A percentile compares a stretch with the other conserved stretches of the same genome.
These are phyloP conservation scores for Argyrosomus regius DNA, from an alignment of 2,797 vertebrate species.

Conservation along the genomic window DNA sequence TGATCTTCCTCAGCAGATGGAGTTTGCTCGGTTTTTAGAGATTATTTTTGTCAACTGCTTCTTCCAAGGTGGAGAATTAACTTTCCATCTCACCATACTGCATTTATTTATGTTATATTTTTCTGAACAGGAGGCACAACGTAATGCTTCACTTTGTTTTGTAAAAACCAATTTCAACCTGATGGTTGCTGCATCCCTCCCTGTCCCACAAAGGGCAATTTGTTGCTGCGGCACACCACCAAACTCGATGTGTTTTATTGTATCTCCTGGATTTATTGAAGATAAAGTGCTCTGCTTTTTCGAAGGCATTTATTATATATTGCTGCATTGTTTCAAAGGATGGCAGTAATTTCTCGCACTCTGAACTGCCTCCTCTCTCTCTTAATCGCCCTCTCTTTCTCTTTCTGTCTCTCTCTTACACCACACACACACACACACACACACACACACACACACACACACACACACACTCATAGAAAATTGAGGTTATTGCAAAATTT, in stretches of 20 bases:
- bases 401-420: slow-evolving; percentile 4
- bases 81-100: neutral
- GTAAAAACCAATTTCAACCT: slow-evolving; percentile 28
- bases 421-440: neutral
- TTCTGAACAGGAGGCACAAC: neutral
- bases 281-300: slow-evolving; percentile 26
- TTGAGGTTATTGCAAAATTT: slow-evolving; percentile 55
- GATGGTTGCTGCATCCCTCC: neutral
- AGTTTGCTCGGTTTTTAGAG: neutral
- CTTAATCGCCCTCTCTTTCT: slow-evolving; percentile 51
- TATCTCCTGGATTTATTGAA: slow-evolving; percentile 41
- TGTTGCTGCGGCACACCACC: slow-evolving; percentile 28
- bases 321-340: slow-evolving; percentile 57
- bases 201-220: slow-evolving; percentile 25
- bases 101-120: slow-evolving; percentile 3
- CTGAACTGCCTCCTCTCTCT: slow-evolving; percentile 37
- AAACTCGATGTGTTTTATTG: slow-evolving; percentile 34
- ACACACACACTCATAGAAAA: slow-evolving; percentile 13
- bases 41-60: neutral
- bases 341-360: slow-evolving; percentile 43
- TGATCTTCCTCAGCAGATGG: neutral
- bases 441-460: neutral
- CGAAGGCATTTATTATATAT: slow-evolving; percentile 29
- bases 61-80: neutral
- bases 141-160: slow-evolving; percentile 26